A percentile compares a stretch with the other conserved stretches of the same genome.
These are phyloP conservation scores for Holacanthus passer DNA, from an alignment of 2,113 vertebrate species.

Conservation along the genomic window DNA sequence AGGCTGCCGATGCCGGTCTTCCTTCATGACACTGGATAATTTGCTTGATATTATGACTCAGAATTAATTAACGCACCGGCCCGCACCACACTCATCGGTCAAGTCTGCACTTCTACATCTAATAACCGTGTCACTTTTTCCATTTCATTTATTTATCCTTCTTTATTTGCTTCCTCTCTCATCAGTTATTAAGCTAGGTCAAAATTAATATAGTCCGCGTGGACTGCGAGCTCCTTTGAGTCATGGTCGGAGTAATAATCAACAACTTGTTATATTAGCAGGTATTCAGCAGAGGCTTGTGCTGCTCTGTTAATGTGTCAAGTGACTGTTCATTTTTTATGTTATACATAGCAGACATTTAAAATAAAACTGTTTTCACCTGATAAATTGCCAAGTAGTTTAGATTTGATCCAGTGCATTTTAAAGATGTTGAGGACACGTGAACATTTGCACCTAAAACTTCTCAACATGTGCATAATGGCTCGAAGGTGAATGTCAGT, in stretches of 20 bases:
- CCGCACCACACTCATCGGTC: constrained; percentile 44
- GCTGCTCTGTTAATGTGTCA: constrained; percentile 5
- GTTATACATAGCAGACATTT: not conserved
- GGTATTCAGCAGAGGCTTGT: not conserved
- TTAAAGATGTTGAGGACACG: not conserved
- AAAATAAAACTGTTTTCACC: not conserved
- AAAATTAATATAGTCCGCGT: constrained; percentile 42
- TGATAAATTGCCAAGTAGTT: not conserved
- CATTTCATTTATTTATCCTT: constrained; percentile 36
- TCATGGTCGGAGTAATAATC: constrained; percentile 27
- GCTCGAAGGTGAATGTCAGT: not conserved
- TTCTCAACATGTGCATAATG: not conserved
- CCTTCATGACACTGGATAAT: constrained; percentile 61
- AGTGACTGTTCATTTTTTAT: not conserved
- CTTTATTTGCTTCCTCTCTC: constrained; percentile 24
- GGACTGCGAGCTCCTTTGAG: constrained; percentile 22
- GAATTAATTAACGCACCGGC: constrained; percentile 66
- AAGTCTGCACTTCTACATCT: constrained; percentile 46
- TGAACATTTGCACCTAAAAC: not conserved
- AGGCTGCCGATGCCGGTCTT: constrained; percentile 27
- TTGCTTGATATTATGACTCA: constrained; percentile 68
- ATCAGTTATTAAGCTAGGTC: constrained; percentile 19
- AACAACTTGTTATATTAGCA: constrained; percentile 11
- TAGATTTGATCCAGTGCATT: not conserved
- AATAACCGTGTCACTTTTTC: constrained; percentile 34